Evolutionary conservation across 2,888 invertebrate species (phyloP), one percentile per base, ranked within the genome.

Genomic region (Cheilosia urbana): DNA sequence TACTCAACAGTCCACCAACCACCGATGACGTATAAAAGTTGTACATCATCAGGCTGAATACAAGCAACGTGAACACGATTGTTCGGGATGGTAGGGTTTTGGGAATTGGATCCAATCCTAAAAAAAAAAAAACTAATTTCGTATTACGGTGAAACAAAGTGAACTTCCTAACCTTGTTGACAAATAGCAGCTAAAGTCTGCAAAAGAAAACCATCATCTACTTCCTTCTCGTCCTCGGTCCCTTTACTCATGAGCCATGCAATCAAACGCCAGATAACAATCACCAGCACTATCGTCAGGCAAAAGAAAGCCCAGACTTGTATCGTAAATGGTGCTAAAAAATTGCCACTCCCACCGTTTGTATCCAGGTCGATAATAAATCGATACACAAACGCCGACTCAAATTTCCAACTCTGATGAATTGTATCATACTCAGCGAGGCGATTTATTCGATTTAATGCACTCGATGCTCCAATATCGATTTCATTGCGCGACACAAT

Each of bases 21-120:
- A 92, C 90, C 0, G 92, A 91, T 7, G 92, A 92, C 4, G 92
- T 92, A 63, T 92, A 92, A 81, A 90, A 92, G 60, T 92, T 92
- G 24, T 91, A 92, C 88, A 92, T 89, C 9, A 92, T 87, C 13
- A 92, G 58, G 0, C 91, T 90, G 63, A 90, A 91, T 2, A 90
- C 19, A 51, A 91, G 89, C 15, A 90, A 79, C 0, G 90, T 90
- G 4, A 91, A 87, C 0, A 90, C 88, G 15, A 91, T 87, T 4
- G 90, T 89, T 3, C 91, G 90, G 0, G 89, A 88, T 0, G 91
- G 76, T 6, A 89, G 63, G 21, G 88, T 88, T 5, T 71, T 88
- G 2, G 92, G 90, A 72, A 89, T 87, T 1, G 90, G 89, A 57
- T 90, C 90, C 76, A 91, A 87, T 2, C 91, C 91, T 88, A 7